A percentile compares a stretch with the other conserved stretches of the same genome.
These are phyloP conservation scores for Anthopleura xanthogrammica DNA, from an alignment of 92 coral and sea anemone species.

Conservation along the genomic window DNA sequence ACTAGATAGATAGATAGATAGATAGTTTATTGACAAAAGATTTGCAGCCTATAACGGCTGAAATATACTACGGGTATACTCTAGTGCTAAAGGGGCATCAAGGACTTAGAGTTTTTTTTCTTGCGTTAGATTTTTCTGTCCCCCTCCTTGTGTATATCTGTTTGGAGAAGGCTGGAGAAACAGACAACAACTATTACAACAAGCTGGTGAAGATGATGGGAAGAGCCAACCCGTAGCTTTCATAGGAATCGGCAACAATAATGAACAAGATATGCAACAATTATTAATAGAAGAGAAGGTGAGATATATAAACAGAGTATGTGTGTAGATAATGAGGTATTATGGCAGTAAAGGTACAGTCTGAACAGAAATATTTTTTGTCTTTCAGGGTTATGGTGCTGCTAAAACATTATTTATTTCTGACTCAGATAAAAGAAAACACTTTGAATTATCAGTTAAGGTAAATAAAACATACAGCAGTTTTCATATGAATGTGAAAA, in stretches of 20 bases:
- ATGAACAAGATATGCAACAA: slow-evolving; percentile 96
- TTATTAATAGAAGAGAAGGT: slow-evolving; percentile 91
- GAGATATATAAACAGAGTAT: background rate
- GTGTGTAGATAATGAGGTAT: background rate
- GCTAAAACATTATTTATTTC: slow-evolving; percentile 96
- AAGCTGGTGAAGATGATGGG: slow-evolving; percentile 68
- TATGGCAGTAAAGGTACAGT: background rate
- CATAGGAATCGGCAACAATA: slow-evolving; percentile 92
- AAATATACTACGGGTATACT: background rate
- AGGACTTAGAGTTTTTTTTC: too few species aligned
- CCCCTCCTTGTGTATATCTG: slow-evolving; percentile 96
- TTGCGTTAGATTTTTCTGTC: slow-evolving; percentile 82
- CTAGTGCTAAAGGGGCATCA: too few species aligned
- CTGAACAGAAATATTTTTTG: background rate
- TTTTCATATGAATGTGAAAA: too few species aligned
- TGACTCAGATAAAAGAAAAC: slow-evolving; percentile 97
- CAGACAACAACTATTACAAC: slow-evolving; percentile 65
- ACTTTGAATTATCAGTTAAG: slow-evolving; percentile 94
- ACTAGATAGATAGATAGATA: too few species aligned
- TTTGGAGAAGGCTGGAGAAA: slow-evolving; percentile 96
- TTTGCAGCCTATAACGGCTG: too few species aligned
- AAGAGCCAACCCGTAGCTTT: slow-evolving; percentile 90
- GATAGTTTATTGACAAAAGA: too few species aligned
- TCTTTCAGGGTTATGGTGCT: slow-evolving; percentile 91
- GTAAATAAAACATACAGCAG: slow-evolving; percentile 33